Evolutionary conservation across 2,888 invertebrate genomes (phyloP), one percentile per base, ranked within the genome.

Genomic region (Dryobotodes eremita): DNA sequence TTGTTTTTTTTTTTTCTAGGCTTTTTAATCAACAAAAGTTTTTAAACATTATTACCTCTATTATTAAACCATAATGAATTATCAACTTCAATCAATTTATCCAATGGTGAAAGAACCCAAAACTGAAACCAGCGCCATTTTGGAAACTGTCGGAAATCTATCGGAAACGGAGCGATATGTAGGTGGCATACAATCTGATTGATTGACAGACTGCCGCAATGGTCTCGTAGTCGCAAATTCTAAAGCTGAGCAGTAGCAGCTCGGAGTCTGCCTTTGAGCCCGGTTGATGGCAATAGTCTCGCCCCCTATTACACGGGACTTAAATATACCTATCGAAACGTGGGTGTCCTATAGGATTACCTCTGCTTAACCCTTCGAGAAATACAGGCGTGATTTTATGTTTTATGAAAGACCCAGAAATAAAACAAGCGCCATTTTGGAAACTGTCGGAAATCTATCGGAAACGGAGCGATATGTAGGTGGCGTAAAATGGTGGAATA

Each of bases 371-470:
- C 31, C 31, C 31, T 36, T 36, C 31, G 31, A 3, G 31, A 3
- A 36, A 2, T 2, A 36, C 31, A 36, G 31, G 3, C 3, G 31
- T 36, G 31, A 36, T 36, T n/a, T n/a, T n/a, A n/a, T n/a, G n/a
- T n/a, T n/a, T n/a, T n/a, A n/a, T 65, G 11, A 46, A 61, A 15
- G 1, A 79, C 2, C 15, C 13, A 5, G 36, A 62, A 57, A 48
- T 48, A 15, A 23, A 74, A 71, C 42, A 61, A 50, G 72, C 70
- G 50, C 50, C 55, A 46, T 68, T 75, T 76, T 68, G 78, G 70
- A 82, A 88, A 89, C 84, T 82, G 79, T 86, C 88, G 92, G 91
- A 92, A 92, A 91, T 90, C 89, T 87, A 80, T 87, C 89, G 90
- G 92, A 91, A 92, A 89, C 65, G 53, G 17, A 26, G 71, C 87